phyloP scores from a whole-genome alignment of 2,888 invertebrate genomes.

The Yponomeuta plumbellus region DNA sequence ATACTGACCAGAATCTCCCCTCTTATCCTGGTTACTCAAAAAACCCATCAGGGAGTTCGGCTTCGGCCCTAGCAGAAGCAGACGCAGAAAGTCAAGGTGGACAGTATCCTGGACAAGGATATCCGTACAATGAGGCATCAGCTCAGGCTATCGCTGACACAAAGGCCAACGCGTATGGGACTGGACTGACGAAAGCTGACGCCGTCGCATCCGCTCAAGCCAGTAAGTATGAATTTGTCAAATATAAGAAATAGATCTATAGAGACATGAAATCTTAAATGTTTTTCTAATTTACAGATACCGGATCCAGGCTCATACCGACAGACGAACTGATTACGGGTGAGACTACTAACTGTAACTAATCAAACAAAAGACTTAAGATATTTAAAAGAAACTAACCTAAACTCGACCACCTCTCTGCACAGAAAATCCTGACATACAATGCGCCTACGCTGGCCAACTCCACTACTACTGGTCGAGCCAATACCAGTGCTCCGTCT shows the following conservation, averaged over 20 bases:
- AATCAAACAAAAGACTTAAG: neutral
- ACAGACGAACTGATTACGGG: neutral
- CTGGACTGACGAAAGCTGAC: neutral
- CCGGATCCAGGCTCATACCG: neutral
- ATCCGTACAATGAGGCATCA: constrained; percentile 21
- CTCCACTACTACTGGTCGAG: constrained; percentile 41
- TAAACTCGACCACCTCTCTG: neutral
- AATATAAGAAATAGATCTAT: too few relatives aligned
- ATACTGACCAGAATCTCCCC: neutral
- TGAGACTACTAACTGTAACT: neutral
- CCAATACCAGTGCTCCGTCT: constrained; percentile 42
- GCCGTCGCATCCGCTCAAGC: neutral
- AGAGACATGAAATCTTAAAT: too few relatives aligned
- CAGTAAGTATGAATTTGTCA: neutral
- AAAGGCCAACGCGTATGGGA: neutral
- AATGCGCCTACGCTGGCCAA: constrained; percentile 35
- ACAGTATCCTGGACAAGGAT: constrained; percentile 4
- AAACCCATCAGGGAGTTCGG: neutral
- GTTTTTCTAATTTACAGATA: neutral
- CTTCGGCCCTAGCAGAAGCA: neutral
- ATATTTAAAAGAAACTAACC: neutral
- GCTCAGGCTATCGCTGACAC: constrained; percentile 15
- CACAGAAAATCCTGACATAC: neutral
- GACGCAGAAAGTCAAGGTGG: neutral
- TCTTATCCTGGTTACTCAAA: neutral